Conservation (phyloP, 2,797 vertebrate species). For the Odontamblyopus rebecca region DNA sequence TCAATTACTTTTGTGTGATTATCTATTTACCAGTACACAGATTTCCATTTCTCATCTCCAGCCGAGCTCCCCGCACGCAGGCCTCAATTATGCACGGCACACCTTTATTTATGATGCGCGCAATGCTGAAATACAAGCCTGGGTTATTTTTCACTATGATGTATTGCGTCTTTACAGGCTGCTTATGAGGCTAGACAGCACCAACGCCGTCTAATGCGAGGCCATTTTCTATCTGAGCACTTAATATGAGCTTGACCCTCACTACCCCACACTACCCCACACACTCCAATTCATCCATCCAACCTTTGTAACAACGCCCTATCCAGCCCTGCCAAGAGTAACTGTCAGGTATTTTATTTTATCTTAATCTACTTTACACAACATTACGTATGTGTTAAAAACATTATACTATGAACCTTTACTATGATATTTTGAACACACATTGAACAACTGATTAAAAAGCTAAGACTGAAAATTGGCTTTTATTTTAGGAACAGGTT, state of each 20-base stretch:
- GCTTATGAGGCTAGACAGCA: slow-evolving; percentile 51
- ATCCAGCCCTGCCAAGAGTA: slow-evolving; percentile 9
- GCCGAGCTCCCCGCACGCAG: slow-evolving; percentile 63
- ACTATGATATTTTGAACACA: no score
- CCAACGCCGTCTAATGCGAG: slow-evolving; percentile 56
- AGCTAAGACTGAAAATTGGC: no score
- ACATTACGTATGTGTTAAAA: no score
- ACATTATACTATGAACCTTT: no score
- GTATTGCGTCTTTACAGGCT: slow-evolving; percentile 62
- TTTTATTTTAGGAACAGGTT: no score
- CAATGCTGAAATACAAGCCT: slow-evolving; percentile 59
- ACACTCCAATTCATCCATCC: slow-evolving; percentile 51
- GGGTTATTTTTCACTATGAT: slow-evolving; percentile 68
- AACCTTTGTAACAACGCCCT: slow-evolving; percentile 49
- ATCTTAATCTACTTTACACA: not conserved
- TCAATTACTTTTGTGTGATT: slow-evolving; percentile 99
- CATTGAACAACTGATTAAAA: no score
- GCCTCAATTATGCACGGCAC: slow-evolving; percentile 74
- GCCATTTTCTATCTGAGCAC: slow-evolving; percentile 64
- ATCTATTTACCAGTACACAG: slow-evolving; percentile 99
- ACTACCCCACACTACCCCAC: slow-evolving; percentile 29
- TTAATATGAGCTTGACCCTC: slow-evolving; percentile 66
- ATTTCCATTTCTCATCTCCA: slow-evolving; percentile 97
- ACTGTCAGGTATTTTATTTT: not conserved
- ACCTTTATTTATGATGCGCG: slow-evolving; percentile 82